Conservation (phyloP, 2,888 invertebrate genomes). For the Cecidostiba fungosa region DNA sequence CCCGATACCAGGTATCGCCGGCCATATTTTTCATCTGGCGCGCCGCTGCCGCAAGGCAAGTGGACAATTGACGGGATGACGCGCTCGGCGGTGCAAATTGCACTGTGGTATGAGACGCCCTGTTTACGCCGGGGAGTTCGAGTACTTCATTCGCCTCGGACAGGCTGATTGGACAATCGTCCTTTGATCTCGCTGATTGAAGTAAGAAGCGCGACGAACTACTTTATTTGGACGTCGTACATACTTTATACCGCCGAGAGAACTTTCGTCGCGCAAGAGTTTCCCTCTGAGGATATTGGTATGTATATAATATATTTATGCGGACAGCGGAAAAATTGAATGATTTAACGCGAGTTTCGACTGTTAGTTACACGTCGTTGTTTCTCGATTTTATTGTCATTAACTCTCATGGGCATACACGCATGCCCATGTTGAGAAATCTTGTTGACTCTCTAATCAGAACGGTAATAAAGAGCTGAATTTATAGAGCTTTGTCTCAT, state of each 20-base stretch:
- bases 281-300: neutral
- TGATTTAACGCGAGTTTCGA: neutral
- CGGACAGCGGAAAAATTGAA: neutral
- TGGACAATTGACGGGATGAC: slow-evolving; percentile 14
- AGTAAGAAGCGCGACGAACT: neutral
- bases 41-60: neutral
- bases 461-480: neutral
- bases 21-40: neutral
- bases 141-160: neutral
- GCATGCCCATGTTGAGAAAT: neutral
- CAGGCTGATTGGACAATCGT: neutral
- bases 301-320: neutral
- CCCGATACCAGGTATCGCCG: slow-evolving; percentile 6
- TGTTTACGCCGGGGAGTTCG: neutral
- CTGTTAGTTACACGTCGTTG: neutral
- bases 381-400: neutral
- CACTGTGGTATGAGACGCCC: neutral
- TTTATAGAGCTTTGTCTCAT: slow-evolving; percentile 16
- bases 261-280: neutral
- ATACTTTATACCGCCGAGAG: neutral
- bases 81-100: neutral
- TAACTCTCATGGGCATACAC: neutral
- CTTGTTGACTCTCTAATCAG: neutral
- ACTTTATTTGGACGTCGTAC: neutral
- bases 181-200: neutral